These are phyloP conservation scores for Enteromius mattozi DNA, from an alignment of 2,797 vertebrate genomes.

Conservation along the genomic window DNA sequence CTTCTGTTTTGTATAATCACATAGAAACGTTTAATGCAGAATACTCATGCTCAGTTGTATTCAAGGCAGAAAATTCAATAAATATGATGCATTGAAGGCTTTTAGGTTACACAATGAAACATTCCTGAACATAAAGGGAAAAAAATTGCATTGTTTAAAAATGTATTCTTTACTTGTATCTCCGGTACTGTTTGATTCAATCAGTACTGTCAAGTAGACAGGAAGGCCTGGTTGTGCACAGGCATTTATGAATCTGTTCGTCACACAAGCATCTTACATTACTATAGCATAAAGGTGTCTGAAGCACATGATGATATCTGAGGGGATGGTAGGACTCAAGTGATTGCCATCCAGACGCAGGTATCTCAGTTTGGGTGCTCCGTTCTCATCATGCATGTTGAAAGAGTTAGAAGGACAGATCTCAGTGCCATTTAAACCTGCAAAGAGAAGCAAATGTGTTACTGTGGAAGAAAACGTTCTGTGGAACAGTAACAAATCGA, in stretches of 20 bases:
- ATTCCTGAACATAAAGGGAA: conserved; percentile 42
- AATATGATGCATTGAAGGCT: conserved; percentile 51
- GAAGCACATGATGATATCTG: conserved; percentile 97
- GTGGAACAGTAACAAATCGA: neutral
- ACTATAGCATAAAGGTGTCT: conserved; percentile 91
- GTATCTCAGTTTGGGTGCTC: conserved; percentile 87
- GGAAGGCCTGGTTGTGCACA: conserved; percentile 49
- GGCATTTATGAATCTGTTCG: conserved; percentile 41
- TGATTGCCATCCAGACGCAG: conserved; percentile 94
- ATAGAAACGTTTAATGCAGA: conserved; percentile 65
- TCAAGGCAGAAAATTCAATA: conserved; percentile 53
- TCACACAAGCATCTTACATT: conserved; percentile 75
- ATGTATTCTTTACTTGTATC: conserved; percentile 29
- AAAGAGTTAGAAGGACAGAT: conserved; percentile 83
- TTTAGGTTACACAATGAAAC: conserved; percentile 55
- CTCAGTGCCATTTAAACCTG: conserved; percentile 92
- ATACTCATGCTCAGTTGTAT: conserved; percentile 60
- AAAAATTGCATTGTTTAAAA: conserved; percentile 20
- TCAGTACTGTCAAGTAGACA: conserved; percentile 62
- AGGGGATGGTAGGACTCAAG: conserved; percentile 88
- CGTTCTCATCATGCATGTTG: conserved; percentile 70
- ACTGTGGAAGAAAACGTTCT: neutral
- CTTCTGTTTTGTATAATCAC: conserved; percentile 53
- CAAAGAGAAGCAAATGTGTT: conserved; percentile 49
- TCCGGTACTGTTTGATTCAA: conserved; percentile 57